phyloP scores from a whole-genome alignment of 2,797 vertebrate genomes.

The Sparidentex hasta region DNA sequence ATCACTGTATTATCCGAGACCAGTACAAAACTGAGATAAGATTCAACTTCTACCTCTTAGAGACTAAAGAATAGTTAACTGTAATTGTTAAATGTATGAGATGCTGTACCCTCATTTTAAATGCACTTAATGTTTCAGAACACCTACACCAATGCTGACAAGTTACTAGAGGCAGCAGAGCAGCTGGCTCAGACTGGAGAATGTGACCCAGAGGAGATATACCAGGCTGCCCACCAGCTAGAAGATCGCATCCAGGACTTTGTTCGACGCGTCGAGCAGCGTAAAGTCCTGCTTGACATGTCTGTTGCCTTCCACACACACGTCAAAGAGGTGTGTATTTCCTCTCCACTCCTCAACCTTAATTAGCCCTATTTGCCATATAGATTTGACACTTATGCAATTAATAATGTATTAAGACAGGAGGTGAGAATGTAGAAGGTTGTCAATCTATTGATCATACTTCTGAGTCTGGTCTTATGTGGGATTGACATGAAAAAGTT shows the following conservation, averaged over 20 bases:
- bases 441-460: constrained; percentile 12
- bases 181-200: constrained; percentile 97
- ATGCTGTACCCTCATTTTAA: constrained; percentile 6
- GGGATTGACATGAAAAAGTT: not conserved
- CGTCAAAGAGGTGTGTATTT: constrained; percentile 92
- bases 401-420: not conserved
- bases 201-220: constrained; percentile 98
- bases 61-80: not conserved
- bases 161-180: constrained; percentile 95
- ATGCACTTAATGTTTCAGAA: constrained; percentile 84
- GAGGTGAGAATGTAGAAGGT: not conserved
- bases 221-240: constrained; percentile 97
- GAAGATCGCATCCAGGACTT: constrained; percentile 99
- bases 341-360: not conserved
- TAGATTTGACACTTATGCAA: not conserved
- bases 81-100: not conserved
- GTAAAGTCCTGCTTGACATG: constrained; percentile 97
- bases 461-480: not conserved
- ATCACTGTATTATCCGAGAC: not conserved
- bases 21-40: not conserved
- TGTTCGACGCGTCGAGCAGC: constrained; percentile 95
- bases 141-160: constrained; percentile 98
- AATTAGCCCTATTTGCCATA: constrained; percentile 5
- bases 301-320: constrained; percentile 98
- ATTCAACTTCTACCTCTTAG: not conserved